Conservation (phyloP, 2,113 vertebrate species). For the Campylorhamphus procurvoides region DNA sequence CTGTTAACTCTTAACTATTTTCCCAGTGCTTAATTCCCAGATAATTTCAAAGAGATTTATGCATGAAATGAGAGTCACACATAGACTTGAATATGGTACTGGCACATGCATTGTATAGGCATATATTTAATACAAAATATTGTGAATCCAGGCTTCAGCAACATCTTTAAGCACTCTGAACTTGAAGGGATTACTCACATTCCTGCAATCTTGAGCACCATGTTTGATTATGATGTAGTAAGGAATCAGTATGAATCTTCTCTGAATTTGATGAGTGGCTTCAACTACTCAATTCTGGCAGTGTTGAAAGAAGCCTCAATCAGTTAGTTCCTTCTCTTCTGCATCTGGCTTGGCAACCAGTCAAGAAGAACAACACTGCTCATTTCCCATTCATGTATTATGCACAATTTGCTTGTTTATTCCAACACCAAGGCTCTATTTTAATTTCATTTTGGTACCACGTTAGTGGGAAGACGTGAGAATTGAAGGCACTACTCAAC, state of each 20-base stretch:
- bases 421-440: neutral
- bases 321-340: neutral
- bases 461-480: neutral
- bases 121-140: neutral
- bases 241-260: neutral
- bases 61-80: neutral
- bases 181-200: neutral
- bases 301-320: neutral
- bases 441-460: neutral
- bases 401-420: conserved; percentile 8
- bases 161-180: neutral
- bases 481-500: neutral
- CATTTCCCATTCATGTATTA: conserved; percentile 1
- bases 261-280: neutral
- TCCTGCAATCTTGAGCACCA: neutral
- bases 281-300: neutral
- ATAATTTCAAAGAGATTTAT: conserved; percentile 16
- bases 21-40: neutral
- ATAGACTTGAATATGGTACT: neutral
- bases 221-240: neutral
- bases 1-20: conserved; percentile 26
- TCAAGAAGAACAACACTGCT: neutral
- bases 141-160: neutral
- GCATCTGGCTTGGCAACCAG: conserved; percentile 39
- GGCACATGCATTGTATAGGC: neutral